Evolutionary conservation across 2,113 vertebrate genomes (phyloP).

Genomic region (Leptocoma aspasia): DNA sequence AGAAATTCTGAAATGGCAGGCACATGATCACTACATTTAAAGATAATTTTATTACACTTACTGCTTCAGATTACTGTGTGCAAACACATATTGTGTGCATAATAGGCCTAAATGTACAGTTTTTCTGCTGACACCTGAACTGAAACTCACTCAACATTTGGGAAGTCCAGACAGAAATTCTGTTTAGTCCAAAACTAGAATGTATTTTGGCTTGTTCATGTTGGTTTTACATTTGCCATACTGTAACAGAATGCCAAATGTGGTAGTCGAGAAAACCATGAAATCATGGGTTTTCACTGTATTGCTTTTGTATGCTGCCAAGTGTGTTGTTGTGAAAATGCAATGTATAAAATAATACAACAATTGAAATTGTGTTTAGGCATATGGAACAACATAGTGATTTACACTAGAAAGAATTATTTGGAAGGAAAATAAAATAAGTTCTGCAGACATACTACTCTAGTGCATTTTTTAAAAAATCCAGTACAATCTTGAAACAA

Average conservation of each 20-base stretch:
- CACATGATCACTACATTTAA: conserved; percentile 6
- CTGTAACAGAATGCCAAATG: background rate
- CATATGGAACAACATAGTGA: background rate
- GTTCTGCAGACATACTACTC: background rate
- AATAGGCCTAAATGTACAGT: conserved; percentile 5
- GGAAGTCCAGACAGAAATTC: conserved; percentile 13
- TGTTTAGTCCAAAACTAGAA: background rate
- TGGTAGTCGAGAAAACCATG: background rate
- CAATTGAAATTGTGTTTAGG: background rate
- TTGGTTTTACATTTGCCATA: background rate
- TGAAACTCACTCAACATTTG: conserved; percentile 9
- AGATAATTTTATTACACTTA: background rate
- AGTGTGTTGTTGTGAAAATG: background rate
- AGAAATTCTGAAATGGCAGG: conserved; percentile 41
- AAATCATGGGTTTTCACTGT: background rate
- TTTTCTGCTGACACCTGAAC: background rate
- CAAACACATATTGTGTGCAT: conserved; percentile 21
- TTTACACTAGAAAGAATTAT: background rate
- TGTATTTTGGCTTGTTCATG: background rate
- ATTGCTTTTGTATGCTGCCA: background rate
- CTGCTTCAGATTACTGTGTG: conserved; percentile 23
- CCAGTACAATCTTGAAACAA: background rate
- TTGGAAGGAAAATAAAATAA: background rate
- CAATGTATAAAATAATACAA: background rate
- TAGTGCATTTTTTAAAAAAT: background rate